Conservation (phyloP, 2,888 invertebrate species). For the Sinelater perroti region DNA sequence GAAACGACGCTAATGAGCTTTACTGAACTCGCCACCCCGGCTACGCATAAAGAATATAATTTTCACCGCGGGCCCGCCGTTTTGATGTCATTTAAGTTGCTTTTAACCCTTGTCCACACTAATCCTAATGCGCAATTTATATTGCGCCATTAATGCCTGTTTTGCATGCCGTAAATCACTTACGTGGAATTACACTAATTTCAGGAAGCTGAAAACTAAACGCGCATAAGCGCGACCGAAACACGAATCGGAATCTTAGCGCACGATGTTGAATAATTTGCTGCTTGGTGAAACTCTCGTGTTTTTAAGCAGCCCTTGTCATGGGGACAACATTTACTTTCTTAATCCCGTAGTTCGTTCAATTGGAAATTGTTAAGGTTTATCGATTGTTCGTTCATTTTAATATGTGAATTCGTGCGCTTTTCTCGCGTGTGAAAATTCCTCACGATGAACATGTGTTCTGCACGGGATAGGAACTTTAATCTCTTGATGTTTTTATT, state of each 20-base stretch:
- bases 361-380: no score
- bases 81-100: constrained; percentile 23
- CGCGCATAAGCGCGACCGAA: constrained; percentile 15
- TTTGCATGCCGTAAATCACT: constrained; percentile 29
- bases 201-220: constrained; percentile 27
- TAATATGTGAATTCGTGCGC: no score
- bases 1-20: constrained; percentile 10
- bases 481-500: no score
- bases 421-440: no score
- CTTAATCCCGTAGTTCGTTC: no score
- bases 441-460: no score
- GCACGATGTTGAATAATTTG: constrained; percentile 14
- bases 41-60: constrained; percentile 20
- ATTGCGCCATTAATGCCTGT: constrained; percentile 26
- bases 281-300: neutral
- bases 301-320: no score
- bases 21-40: neutral
- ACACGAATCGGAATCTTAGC: no score
- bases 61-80: constrained; percentile 9
- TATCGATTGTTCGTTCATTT: no score
- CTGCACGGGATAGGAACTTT: no score
- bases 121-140: constrained; percentile 25
- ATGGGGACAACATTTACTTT: no score
- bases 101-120: constrained; percentile 28
- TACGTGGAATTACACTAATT: constrained; percentile 26